Percentiles rank a stretch among this genome's conserved stretches.
phyloP scores from a whole-genome alignment of 2,888 invertebrate genomes.

The Pristionchus arcanus region DNA sequence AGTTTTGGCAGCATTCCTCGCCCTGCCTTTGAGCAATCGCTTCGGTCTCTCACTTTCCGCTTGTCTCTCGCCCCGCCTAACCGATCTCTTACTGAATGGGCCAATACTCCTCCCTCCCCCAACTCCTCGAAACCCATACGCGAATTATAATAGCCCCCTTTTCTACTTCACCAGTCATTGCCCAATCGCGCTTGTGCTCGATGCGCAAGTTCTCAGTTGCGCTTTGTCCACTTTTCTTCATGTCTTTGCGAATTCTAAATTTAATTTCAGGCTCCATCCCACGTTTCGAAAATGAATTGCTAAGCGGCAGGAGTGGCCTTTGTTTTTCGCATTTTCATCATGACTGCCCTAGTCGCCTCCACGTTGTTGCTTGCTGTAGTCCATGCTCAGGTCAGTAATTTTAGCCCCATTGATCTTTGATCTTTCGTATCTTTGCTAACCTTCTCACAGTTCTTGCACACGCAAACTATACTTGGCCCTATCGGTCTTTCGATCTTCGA shows the following conservation, averaged over 20 bases:
- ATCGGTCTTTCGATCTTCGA: conserved; percentile 11
- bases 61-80: neutral
- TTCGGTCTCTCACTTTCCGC: neutral
- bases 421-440: neutral
- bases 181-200: neutral
- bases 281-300: neutral
- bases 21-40: neutral
- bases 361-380: neutral
- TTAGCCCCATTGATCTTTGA: neutral
- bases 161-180: neutral
- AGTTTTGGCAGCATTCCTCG: conserved; percentile 45
- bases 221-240: neutral
- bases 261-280: neutral
- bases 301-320: neutral
- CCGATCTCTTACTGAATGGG: neutral
- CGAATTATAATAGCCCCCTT: conserved; percentile 26
- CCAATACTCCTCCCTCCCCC: neutral
- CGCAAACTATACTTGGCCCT: neutral
- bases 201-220: neutral
- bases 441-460: neutral
- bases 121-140: conserved; percentile 16
- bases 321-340: conserved; percentile 4
- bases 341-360: conserved; percentile 1
- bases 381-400: neutral
- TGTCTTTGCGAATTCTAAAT: neutral